Evolutionary conservation across 2,797 vertebrate genomes (phyloP).

Genomic region (Dryobates pubescens): DNA sequence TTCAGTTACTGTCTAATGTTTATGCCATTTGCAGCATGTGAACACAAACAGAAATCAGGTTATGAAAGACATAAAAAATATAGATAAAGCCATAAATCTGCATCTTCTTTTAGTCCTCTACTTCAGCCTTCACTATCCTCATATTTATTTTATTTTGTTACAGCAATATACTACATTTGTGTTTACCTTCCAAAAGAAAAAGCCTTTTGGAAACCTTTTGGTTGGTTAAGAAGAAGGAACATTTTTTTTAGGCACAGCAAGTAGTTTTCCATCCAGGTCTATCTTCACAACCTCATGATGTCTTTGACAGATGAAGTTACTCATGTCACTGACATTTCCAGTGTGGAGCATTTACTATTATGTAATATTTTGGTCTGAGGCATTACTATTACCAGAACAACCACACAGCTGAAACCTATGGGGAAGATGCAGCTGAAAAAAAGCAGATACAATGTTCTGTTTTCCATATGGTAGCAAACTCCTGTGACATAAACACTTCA

Average conservation of each 20-base stretch:
- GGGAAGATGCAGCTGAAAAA: not conserved
- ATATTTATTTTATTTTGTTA: not conserved
- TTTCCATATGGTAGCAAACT: not conserved
- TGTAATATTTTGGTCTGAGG: not conserved
- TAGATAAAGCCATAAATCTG: not conserved
- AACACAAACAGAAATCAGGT: slow-evolving; percentile 5
- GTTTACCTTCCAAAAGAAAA: not conserved
- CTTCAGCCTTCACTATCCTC: not conserved
- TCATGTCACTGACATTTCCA: not conserved
- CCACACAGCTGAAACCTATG: not conserved
- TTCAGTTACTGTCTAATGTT: not conserved
- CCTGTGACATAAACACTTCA: not conserved
- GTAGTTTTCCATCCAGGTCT: slow-evolving; percentile 2
- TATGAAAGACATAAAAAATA: not conserved
- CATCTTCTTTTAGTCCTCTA: not conserved
- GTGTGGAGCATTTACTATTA: not conserved
- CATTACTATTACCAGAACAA: not conserved
- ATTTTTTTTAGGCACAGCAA: not conserved
- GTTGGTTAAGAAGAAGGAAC: not conserved
- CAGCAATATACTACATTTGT: not conserved
- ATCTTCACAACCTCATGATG: not conserved
- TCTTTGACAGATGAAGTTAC: slow-evolving; percentile 4
- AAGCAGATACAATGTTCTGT: not conserved
- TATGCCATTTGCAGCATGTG: not conserved
- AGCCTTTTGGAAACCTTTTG: not conserved